Evolutionary conservation across 2,113 vertebrate species (phyloP), one percentile per base, ranked within the genome.

Genomic region (Grammomys surdaster): DNA sequence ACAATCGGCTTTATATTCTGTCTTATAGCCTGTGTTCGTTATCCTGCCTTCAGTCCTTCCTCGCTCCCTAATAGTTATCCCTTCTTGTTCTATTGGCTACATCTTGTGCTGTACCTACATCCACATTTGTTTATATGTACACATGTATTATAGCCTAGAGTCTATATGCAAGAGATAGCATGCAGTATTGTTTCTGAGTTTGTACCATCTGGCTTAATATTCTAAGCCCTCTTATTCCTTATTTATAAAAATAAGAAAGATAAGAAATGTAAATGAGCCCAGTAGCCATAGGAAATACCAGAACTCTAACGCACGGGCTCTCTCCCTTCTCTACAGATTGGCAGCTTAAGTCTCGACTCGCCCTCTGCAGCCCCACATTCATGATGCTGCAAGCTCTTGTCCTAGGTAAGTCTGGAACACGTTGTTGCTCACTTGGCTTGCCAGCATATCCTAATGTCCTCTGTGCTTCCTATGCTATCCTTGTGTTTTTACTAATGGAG

Each of bases 181-280:
- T 28, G 11, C 9, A 43, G 14, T 11, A 31, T 43, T 85, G 81
- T 46, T 85, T 19, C 16, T 67, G 54, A 7, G 26, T 69, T 22
- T 22, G 28, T 67, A 43, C 20, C 7, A 22, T 16, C 60, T 67
- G 2, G 28, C 60, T 48, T 12, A 48, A 22, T 48, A 48, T 20
- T 48, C 16, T 67, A 48, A 69, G 43, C 7, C 26, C 26, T 51
- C 28, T 36, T 69, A 46, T 85, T 46, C 22, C 2, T 87, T 17
- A 75, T 33, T 90, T 75, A 70, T 88, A 88, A 31, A 69, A 89
- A n/a, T 86, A 56, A 69, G 26, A 31, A 94, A 69, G 89, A 28
- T 75, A 87, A 91, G 31, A 93, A 73, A 80, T 6, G 82, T 5
- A 86, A 90, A 87, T 75, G 36, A 73, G 75, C 11, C 70, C 75